Conservation (phyloP, 2,888 invertebrate genomes). For the Acronicta psi region DNA sequence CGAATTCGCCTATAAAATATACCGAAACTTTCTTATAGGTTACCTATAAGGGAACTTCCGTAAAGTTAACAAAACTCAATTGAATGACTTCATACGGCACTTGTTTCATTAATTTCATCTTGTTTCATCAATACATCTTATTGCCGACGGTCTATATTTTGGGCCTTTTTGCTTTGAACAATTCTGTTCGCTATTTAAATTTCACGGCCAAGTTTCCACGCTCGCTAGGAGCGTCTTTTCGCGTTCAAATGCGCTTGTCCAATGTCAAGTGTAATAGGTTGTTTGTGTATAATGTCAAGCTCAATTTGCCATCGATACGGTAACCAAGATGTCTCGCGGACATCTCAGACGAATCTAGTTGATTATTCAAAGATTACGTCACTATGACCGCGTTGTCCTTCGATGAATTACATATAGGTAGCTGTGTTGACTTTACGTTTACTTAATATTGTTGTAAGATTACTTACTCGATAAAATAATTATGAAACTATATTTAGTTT, state of each 20-base stretch:
- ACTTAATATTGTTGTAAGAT: slow-evolving; percentile 27
- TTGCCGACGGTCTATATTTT: too few relatives aligned
- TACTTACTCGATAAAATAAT: slow-evolving; percentile 15
- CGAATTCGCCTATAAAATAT: too few relatives aligned
- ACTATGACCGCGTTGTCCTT: slow-evolving; percentile 31
- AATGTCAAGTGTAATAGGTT: slow-evolving; percentile 6
- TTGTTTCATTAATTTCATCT: too few relatives aligned
- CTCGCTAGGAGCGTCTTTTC: background rate
- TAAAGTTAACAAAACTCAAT: too few relatives aligned
- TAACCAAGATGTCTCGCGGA: slow-evolving; percentile 21
- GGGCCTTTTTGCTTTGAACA: background rate
- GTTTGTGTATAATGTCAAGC: slow-evolving; percentile 18
- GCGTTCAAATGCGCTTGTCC: background rate
- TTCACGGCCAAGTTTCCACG: slow-evolving; percentile 5
- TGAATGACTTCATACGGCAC: too few relatives aligned
- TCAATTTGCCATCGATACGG: slow-evolving; percentile 16
- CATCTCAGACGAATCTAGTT: slow-evolving; percentile 28
- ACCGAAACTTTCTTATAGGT: too few relatives aligned
- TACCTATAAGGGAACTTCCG: too few relatives aligned
- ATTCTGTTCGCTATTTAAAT: background rate
- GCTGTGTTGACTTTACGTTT: slow-evolving; percentile 20
- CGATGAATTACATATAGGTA: slow-evolving; percentile 10
- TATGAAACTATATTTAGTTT: slow-evolving; percentile 11
- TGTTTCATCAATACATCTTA: too few relatives aligned
- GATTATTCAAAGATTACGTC: slow-evolving; percentile 54